Evolutionary conservation across 2,113 vertebrate genomes (phyloP).

Genomic region (Mixornis gularis): DNA sequence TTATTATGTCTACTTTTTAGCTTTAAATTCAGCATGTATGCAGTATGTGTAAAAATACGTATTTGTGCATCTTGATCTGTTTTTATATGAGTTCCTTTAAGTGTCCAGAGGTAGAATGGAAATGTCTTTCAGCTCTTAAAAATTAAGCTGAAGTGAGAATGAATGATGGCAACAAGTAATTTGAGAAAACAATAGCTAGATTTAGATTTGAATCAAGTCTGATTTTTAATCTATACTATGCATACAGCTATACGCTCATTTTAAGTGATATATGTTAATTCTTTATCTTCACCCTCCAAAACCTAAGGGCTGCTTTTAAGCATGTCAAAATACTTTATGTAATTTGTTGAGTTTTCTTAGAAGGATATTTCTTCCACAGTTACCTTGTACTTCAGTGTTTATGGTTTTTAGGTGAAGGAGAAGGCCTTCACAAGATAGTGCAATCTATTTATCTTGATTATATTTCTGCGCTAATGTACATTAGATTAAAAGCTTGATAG

Average conservation of each 20-base stretch:
- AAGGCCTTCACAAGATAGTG: not conserved
- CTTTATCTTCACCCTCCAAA: not conserved
- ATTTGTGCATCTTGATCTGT: not conserved
- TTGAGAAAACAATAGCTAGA: not conserved
- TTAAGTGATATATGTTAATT: not conserved
- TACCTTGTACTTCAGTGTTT: not conserved
- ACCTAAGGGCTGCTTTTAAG: not conserved
- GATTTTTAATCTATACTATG: not conserved
- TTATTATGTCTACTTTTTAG: not conserved
- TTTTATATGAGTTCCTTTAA: not conserved
- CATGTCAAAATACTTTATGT: not conserved
- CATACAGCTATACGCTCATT: not conserved
- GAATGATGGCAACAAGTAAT: not conserved
- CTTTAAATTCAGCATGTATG: not conserved
- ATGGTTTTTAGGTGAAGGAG: not conserved
- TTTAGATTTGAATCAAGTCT: not conserved
- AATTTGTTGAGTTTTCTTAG: not conserved
- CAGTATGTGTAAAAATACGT: not conserved
- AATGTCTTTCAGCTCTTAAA: not conserved
- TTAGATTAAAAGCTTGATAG: not conserved
- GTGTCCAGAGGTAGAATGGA: not conserved
- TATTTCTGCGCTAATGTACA: not conserved
- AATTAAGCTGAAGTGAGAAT: not conserved
- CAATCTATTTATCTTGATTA: not conserved
- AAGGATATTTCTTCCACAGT: not conserved